Evolutionary conservation across 1,140 invertebrate genomes (phyloP).

Genomic region (Pogonomyrmex barbatus): DNA sequence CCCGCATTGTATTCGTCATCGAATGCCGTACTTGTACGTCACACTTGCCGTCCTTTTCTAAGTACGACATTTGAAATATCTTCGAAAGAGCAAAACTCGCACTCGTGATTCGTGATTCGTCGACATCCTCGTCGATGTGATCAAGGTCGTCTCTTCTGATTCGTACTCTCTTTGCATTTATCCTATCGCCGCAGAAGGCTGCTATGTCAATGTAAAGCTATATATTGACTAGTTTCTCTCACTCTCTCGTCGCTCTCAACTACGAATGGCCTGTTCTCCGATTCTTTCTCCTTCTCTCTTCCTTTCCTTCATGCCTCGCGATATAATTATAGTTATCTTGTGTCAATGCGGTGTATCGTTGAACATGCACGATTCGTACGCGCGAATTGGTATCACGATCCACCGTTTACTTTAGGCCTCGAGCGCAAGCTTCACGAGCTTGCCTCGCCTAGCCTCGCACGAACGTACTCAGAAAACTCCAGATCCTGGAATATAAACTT

Average conservation of each 20-base stretch:
- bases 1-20: neutral
- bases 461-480: conserved; percentile 39
- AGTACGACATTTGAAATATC: conserved; percentile 65
- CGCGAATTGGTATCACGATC: conserved; percentile 1
- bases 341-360: conserved; percentile 43
- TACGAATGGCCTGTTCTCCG: conserved; percentile 71
- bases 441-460: conserved; percentile 35
- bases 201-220: conserved; percentile 85
- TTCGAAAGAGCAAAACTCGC: conserved; percentile 24
- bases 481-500: conserved; percentile 2
- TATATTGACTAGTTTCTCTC: conserved; percentile 85
- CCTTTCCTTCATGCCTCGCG: conserved; percentile 45
- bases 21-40: neutral
- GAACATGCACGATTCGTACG: conserved; percentile 5
- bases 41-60: conserved; percentile 34
- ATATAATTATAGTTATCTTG: conserved; percentile 46
- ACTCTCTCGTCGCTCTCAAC: conserved; percentile 71
- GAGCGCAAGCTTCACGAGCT: conserved; percentile 56
- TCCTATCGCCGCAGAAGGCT: conserved; percentile 74
- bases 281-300: conserved; percentile 48
- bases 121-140: conserved; percentile 41
- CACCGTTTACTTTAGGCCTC: conserved; percentile 49
- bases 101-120: conserved; percentile 33
- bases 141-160: conserved; percentile 59
- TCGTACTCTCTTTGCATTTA: conserved; percentile 68